A percentile compares a stretch with the other conserved stretches of the same genome.
Evolutionary conservation across 2,797 vertebrate species (phyloP).

Genomic region (Ceryle rudis): DNA sequence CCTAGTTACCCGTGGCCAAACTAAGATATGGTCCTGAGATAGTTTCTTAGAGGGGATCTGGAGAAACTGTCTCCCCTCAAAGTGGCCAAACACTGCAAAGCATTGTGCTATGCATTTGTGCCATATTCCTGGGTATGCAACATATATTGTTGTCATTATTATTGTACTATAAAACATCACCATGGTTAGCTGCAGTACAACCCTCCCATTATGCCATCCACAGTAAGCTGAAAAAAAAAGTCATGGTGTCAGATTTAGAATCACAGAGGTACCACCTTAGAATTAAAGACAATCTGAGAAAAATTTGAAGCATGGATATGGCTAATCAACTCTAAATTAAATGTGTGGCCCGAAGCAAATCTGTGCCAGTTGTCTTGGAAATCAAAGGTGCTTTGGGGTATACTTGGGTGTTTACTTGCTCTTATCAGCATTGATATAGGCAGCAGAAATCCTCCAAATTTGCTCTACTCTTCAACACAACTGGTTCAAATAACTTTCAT

Average conservation of each 20-base stretch:
- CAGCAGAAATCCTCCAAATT: neutral
- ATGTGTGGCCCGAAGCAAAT: neutral
- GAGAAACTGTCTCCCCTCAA: neutral
- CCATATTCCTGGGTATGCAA: neutral
- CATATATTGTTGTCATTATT: neutral
- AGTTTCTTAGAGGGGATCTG: neutral
- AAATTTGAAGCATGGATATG: fast-evolving
- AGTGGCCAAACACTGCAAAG: neutral
- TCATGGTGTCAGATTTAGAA: neutral
- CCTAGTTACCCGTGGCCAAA: neutral
- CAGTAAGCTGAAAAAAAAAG: neutral
- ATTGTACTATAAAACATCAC: neutral
- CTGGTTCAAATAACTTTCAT: neutral
- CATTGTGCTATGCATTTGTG: neutral
- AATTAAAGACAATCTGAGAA: neutral
- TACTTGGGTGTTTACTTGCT: neutral
- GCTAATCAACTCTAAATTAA: neutral
- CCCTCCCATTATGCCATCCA: neutral
- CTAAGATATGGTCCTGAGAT: neutral
- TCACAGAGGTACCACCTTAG: neutral
- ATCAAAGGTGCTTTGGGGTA: neutral
- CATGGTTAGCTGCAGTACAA: neutral
- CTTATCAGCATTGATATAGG: neutral
- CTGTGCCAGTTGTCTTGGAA: neutral
- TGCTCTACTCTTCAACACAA: neutral